phyloP scores from a whole-genome alignment of 1,140 invertebrate species.

The Conopomorpha cramerella region DNA sequence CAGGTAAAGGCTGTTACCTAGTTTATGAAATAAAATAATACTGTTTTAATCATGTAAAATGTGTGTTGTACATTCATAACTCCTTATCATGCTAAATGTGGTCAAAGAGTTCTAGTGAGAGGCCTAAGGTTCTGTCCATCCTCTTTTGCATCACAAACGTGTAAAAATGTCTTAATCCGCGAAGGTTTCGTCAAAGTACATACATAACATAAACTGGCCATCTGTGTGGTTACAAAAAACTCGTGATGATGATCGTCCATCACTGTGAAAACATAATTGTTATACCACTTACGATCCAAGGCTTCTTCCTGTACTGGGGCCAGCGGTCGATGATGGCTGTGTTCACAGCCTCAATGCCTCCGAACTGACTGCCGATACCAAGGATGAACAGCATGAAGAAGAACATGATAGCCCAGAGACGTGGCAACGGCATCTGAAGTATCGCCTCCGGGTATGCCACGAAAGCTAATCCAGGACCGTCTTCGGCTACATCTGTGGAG shows the following conservation, averaged over 20 bases:
- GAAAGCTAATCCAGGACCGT: slow-evolving; percentile 80
- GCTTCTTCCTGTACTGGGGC: slow-evolving; percentile 66
- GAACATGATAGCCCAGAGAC: slow-evolving; percentile 81
- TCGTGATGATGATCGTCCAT: too few species aligned
- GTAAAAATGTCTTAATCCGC: too few species aligned
- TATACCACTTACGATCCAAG: slow-evolving; percentile 63
- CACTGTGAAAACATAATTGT: too few species aligned
- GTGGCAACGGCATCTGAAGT: slow-evolving; percentile 74
- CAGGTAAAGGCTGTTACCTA: slow-evolving; percentile 67
- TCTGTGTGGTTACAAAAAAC: too few species aligned
- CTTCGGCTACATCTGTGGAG: slow-evolving; percentile 59
- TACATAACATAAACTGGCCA: too few species aligned
- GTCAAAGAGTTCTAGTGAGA: too few species aligned
- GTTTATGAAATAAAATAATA: slow-evolving; percentile 11
- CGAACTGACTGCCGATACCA: slow-evolving; percentile 78
- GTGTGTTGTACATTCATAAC: too few species aligned
- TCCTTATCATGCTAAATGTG: too few species aligned
- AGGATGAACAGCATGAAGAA: slow-evolving; percentile 86
- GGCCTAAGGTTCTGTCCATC: too few species aligned
- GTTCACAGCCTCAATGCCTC: slow-evolving; percentile 79
- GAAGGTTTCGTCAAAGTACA: too few species aligned
- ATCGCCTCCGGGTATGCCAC: slow-evolving; percentile 79
- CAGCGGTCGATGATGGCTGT: slow-evolving; percentile 75
- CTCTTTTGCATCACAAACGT: too few species aligned
- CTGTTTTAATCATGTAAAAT: too few species aligned